Evolutionary conservation across 2,888 invertebrate species (phyloP).

Genomic region (Acanthoscelides obtectus): DNA sequence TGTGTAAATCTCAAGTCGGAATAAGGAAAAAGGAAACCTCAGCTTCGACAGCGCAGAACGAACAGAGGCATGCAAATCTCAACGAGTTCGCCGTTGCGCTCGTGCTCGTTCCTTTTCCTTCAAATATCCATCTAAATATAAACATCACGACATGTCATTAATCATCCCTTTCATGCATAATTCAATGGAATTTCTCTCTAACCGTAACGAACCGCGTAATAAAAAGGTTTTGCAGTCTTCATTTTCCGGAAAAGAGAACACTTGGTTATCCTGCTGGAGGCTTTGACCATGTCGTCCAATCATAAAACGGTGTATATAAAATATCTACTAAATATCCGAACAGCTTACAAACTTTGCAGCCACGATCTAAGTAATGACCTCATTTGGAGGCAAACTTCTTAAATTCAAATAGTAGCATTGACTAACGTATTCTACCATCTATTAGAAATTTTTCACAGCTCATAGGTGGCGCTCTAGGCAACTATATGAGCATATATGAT

Average conservation of each 20-base stretch:
- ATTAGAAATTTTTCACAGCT: too few species aligned
- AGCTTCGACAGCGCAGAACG: not conserved
- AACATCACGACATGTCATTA: constrained; percentile 19
- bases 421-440: too few species aligned
- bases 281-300: not conserved
- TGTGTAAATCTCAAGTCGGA: not conserved
- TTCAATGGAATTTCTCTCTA: constrained; percentile 18
- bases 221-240: constrained; percentile 2
- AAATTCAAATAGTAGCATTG: too few species aligned
- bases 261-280: not conserved
- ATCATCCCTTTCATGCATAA: constrained; percentile 24
- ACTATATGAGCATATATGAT: too few species aligned
- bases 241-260: not conserved
- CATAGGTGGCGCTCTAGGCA: too few species aligned
- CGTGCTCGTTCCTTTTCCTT: not conserved
- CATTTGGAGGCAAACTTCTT: too few species aligned
- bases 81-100: not conserved
- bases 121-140: constrained; percentile 17
- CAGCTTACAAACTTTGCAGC: too few species aligned
- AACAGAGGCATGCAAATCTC: not conserved
- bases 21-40: not conserved
- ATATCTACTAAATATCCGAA: too few species aligned
- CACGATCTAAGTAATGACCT: too few species aligned
- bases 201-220: not conserved
- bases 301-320: too few species aligned